Base-by-base conservation (phyloP, 2,888 invertebrate genomes). In the Rhingia campestris region DNA sequence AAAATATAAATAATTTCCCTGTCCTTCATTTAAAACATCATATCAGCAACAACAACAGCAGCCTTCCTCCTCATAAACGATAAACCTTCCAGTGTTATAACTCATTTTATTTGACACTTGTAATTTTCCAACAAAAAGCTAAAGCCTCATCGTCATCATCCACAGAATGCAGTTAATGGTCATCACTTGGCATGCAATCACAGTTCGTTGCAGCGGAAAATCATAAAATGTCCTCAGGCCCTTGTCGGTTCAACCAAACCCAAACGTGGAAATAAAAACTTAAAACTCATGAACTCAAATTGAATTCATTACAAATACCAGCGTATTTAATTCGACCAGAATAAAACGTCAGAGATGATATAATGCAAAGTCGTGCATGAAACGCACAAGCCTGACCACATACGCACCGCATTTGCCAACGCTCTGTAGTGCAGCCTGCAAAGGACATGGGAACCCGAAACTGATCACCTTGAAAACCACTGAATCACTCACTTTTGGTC, bases 161-260 rank as follows among this genome's bases (percentile, higher is more conserved):
- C 72, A n/a, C 12, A 47, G 22, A 33, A 35, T 51, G 41, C 56
- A 81, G 53, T 81, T 70, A 76, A 81, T 81, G 45, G 69, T 41
- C 58, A 47, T 39, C 30, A 76, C 53, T 66, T 76, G 81, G 49
- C 76, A 70, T 56, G 70, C 81, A 81, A 81, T 81, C 76, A 59
- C 70, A 70, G 66, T 76, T 70, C 70, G 58, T 70, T 59, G 59
- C 81, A 81, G 81, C 59, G 76, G 45, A 81, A 76, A 81, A 70
- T 70, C 76, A 70, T 76, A 70, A 81, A 81, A 81, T 45, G 22
- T 47, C 22, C 37, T 56, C 41, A 9, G 39, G 37, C 59, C 43
- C 10, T n/a, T 39, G 35, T 22, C 22, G 22, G 22, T 22, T 2
- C 22, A 22, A 22, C 22, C 22, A 51, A 51, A 22, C 5, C 6